These are phyloP conservation scores for Xenopus laevis DNA, from an alignment of 2,113 vertebrate species.

Conservation along the genomic window DNA sequence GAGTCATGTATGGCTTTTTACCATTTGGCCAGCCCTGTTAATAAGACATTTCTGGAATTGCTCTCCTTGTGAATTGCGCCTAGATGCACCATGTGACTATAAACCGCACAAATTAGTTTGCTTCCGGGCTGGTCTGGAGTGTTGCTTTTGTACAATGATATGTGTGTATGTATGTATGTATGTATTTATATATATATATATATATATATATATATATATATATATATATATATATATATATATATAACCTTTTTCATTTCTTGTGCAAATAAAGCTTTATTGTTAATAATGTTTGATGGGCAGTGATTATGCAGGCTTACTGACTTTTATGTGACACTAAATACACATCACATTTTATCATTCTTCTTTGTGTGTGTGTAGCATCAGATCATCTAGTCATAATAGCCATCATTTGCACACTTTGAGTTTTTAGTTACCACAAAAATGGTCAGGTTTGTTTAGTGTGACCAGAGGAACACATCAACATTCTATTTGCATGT, in stretches of 20 bases:
- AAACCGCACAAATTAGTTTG: neutral
- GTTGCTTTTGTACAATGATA: conserved; percentile 57
- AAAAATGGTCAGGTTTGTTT: too few relatives aligned
- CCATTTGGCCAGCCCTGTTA: conserved; percentile 35
- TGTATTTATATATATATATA: too few relatives aligned
- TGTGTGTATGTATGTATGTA: too few relatives aligned
- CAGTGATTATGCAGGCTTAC: conserved; percentile 52
- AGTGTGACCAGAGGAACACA: too few relatives aligned
- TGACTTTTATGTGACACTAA: conserved; percentile 1
- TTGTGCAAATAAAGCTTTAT: conserved; percentile 61
- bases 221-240: conserved; percentile 42
- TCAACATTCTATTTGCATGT: too few relatives aligned
- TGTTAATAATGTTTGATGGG: conserved; percentile 60
- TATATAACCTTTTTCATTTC: conserved; percentile 15
- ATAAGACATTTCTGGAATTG: conserved; percentile 49
- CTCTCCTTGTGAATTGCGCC: conserved; percentile 44
- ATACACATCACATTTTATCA: too few relatives aligned
- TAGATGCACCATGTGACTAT: neutral
- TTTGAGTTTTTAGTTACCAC: too few relatives aligned
- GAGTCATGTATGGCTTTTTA: neutral
- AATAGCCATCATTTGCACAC: too few relatives aligned
- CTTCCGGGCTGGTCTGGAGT: conserved; percentile 15
- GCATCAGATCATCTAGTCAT: too few relatives aligned
- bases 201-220: too few relatives aligned
- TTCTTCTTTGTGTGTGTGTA: too few relatives aligned